phyloP scores from a whole-genome alignment of 1,140 invertebrate species.

The Brachionus koreanus region DNA sequence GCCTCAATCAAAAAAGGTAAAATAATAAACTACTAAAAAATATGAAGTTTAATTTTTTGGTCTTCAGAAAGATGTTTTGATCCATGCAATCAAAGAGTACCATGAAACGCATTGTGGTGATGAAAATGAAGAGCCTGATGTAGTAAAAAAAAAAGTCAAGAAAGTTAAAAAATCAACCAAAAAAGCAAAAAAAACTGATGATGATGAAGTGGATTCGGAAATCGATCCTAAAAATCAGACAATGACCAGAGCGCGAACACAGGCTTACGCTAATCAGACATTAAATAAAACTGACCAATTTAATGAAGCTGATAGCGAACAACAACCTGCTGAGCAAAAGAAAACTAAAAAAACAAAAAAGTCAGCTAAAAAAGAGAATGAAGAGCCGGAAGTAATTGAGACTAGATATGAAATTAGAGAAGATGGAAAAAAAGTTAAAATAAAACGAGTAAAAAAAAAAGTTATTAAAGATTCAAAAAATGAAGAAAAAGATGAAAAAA shows the following conservation, averaged over 20 bases:
- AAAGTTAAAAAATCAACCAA: not conserved
- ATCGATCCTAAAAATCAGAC: not conserved
- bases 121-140: not conserved
- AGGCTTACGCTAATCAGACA: not conserved
- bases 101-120: not conserved
- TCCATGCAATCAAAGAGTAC: not conserved
- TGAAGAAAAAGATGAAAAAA: not conserved
- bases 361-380: not conserved
- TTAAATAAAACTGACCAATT: not conserved
- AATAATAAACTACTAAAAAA: not conserved
- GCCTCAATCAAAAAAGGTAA: constrained; percentile 5
- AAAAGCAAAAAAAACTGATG: not conserved
- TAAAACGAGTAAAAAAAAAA: not conserved
- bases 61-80: not conserved
- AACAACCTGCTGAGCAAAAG: not conserved
- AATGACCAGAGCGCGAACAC: not conserved
- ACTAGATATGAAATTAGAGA: not conserved
- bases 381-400: not conserved
- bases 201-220: not conserved
- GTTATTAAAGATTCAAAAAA: not conserved
- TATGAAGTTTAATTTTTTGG: not conserved
- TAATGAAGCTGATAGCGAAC: not conserved
- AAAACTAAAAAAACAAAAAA: not conserved
- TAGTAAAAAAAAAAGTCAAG: not conserved
- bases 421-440: not conserved